phyloP scores from a whole-genome alignment of 1,140 invertebrate species.

The Dysdera silvatica region DNA sequence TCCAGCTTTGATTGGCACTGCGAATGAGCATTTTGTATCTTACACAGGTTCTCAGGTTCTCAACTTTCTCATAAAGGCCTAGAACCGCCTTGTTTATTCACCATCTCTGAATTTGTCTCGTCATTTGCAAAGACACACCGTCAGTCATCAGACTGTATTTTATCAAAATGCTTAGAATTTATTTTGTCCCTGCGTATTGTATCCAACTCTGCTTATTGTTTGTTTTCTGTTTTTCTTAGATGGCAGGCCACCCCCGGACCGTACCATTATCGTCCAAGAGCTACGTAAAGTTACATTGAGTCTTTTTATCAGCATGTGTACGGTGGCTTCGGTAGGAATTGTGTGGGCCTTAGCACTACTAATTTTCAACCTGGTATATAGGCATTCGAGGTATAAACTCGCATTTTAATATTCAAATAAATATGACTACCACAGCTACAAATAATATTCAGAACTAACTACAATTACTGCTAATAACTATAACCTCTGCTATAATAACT shows the following conservation, averaged over 20 bases:
- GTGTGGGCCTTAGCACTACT: conserved; percentile 71
- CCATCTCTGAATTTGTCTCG: too few relatives aligned
- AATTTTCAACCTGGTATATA: conserved; percentile 81
- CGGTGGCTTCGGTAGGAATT: conserved; percentile 75
- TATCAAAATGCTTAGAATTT: background rate
- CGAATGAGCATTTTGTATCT: too few relatives aligned
- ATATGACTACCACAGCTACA: too few relatives aligned
- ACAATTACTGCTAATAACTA: too few relatives aligned
- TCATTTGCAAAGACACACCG: too few relatives aligned
- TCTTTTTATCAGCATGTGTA: conserved; percentile 83
- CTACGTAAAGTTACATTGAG: conserved; percentile 76
- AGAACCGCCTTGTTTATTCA: too few relatives aligned
- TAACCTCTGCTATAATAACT: too few relatives aligned
- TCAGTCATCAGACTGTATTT: too few relatives aligned
- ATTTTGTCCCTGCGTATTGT: background rate
- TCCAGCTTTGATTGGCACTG: too few relatives aligned
- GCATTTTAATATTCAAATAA: background rate
- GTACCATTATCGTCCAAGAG: conserved; percentile 76
- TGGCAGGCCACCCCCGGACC: conserved; percentile 79
- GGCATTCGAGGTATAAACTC: conserved; percentile 68
- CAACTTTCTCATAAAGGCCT: too few relatives aligned
- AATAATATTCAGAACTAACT: too few relatives aligned
- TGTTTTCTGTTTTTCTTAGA: conserved; percentile 40
- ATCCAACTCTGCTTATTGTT: background rate
- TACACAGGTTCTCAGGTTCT: too few relatives aligned